These are phyloP conservation scores for Puffinus mauretanicus DNA, from an alignment of 2,113 vertebrate species.

Conservation along the genomic window DNA sequence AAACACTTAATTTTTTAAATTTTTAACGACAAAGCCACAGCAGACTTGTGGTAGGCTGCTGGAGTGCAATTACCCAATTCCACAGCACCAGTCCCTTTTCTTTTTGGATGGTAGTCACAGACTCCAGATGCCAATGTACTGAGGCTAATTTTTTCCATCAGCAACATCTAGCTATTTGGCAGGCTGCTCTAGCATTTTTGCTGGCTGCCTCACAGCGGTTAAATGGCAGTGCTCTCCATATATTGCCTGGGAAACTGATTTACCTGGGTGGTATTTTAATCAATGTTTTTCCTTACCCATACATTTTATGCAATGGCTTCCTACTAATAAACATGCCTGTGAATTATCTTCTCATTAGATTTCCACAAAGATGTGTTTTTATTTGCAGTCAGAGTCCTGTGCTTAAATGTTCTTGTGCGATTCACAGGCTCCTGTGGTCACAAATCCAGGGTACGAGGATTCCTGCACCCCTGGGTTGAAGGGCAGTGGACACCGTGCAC, in stretches of 20 bases:
- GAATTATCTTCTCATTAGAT: constrained; percentile 22
- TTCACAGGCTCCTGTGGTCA: background rate
- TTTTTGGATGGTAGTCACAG: constrained; percentile 26
- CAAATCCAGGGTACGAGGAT: background rate
- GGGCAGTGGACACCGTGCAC: background rate
- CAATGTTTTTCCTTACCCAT: background rate
- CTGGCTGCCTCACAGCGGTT: background rate
- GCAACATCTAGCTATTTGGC: constrained; percentile 47
- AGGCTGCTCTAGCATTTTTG: constrained; percentile 12
- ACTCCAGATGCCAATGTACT: constrained; percentile 31
- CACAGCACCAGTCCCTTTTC: background rate
- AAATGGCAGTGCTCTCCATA: background rate
- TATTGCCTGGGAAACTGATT: constrained; percentile 29
- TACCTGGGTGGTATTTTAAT: constrained; percentile 46
- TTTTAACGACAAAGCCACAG: background rate
- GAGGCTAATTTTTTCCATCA: constrained; percentile 60
- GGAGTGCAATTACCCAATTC: background rate
- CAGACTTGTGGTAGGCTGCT: background rate
- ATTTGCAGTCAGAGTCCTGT: background rate
- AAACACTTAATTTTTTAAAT: background rate
- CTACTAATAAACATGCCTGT: background rate
- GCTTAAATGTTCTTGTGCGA: background rate
- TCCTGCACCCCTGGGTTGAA: background rate
- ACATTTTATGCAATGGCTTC: background rate
- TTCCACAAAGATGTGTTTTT: background rate